Evolutionary conservation across 2,113 vertebrate genomes (phyloP).

Genomic region (Alligator sinensis): DNA sequence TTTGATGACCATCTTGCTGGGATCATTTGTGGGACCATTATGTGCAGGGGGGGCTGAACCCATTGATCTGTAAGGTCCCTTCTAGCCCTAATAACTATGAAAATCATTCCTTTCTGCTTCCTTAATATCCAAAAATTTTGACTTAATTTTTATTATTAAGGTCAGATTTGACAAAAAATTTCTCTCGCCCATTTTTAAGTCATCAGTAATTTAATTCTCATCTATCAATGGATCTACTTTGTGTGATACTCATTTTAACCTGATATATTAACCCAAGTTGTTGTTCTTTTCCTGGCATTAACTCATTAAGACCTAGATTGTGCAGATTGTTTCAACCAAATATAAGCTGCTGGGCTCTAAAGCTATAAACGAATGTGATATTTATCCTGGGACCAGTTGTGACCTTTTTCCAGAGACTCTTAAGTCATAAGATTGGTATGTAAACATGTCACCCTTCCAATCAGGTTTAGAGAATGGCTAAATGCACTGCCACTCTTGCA

Average conservation of each 20-base stretch:
- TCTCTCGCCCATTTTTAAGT: conserved; percentile 49
- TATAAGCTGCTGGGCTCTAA: background rate
- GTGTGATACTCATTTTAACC: conserved; percentile 21
- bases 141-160: conserved; percentile 31
- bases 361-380: background rate
- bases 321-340: conserved; percentile 3
- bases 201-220: conserved; percentile 56
- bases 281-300: conserved; percentile 21
- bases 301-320: conserved; percentile 23
- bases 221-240: conserved; percentile 57
- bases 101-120: too few relatives aligned
- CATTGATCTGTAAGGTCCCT: too few relatives aligned
- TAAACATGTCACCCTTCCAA: too few relatives aligned
- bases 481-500: too few relatives aligned
- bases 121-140: background rate
- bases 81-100: too few relatives aligned
- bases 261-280: conserved; percentile 1
- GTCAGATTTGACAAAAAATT: conserved; percentile 7
- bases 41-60: too few relatives aligned
- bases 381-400: too few relatives aligned
- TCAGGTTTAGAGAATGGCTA: too few relatives aligned
- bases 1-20: too few relatives aligned
- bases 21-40: too few relatives aligned
- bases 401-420: too few relatives aligned
- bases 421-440: too few relatives aligned